Base-by-base conservation (phyloP, 2,797 vertebrate genomes). In the Gymnoscopelus microlampas region DNA sequence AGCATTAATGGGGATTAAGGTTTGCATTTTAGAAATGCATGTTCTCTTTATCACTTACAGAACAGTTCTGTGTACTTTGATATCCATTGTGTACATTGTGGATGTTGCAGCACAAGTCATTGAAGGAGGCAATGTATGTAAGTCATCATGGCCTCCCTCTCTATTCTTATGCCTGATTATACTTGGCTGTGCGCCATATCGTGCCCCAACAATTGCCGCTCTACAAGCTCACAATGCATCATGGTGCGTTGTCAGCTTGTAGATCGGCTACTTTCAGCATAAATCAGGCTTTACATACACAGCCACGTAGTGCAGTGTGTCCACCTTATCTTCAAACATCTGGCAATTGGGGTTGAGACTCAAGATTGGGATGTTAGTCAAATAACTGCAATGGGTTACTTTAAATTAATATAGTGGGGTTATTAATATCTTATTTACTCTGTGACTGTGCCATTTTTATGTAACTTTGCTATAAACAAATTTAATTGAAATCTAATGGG, bases 21-120 rank as follows among this genome's bases (percentile, higher is more conserved):
- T 92, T 93, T 94, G 93, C 94, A 94, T 95, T 95, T 94, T 91
- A 94, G 89, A 94, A 95, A 94, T 94, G 93, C 94, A 94, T 94
- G 93, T 92, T 88, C 81, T 88, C 87, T 76, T 82, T 84, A 81
- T 90, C 81, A 90, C 87, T 89, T 91, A 86, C 91, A 93, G 92
- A 92, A 92, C 86, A 90, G 77, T 91, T 94, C 89, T 93, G 88
- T 93, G 89, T 93, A 88, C 85, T 84, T 88, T 85, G 85, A 85
- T 73, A 87, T 89, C 83, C 84, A 76, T 78, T 73, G 73, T 84
- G 78, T 91, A 91, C 81, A 89, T 83, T 85, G 71, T 89, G 86
- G 87, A 90, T 88, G 80, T 94, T 88, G 81, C 89, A 91, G 92
- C 90, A 93, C 86, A 91, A 85, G 63, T 73, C 68, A 72, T 74